A percentile compares a stretch with the other conserved stretches of the same genome.
phyloP scores from a whole-genome alignment of 2,113 vertebrate species.

The Callipepla squamata region DNA sequence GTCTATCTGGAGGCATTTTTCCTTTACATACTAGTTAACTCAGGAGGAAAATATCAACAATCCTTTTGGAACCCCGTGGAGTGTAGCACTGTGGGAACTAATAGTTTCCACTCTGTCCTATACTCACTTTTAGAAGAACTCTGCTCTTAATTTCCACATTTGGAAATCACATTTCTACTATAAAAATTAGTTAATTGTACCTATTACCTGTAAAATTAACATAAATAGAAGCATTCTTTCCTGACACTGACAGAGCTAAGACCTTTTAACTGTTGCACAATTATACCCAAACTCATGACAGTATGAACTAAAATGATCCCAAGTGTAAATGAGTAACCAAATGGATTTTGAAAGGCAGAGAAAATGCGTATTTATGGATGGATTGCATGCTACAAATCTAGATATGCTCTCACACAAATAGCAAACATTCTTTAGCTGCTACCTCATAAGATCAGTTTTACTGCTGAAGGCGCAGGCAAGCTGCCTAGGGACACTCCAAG shows the following conservation, averaged over 20 bases:
- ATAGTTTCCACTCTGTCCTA: fast-evolving
- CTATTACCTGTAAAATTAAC: neutral
- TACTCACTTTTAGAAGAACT: neutral
- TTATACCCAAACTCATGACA: neutral
- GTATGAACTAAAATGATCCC: slow-evolving; percentile 32
- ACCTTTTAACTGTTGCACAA: slow-evolving; percentile 40
- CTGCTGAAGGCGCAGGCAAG: neutral
- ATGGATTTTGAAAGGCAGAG: slow-evolving; percentile 18
- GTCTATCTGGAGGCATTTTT: neutral
- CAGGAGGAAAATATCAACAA: neutral
- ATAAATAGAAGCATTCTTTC: neutral
- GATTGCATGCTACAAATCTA: neutral
- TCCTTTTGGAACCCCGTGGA: neutral
- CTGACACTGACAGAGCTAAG: neutral
- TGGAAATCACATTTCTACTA: neutral
- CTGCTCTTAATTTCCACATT: neutral
- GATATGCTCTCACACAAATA: neutral
- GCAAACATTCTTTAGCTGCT: neutral
- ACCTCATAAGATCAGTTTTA: neutral
- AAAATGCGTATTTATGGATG: neutral
- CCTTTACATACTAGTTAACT: neutral
- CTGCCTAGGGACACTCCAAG: neutral
- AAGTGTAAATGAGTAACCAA: slow-evolving; percentile 59
- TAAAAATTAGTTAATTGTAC: neutral
- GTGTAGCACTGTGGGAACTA: neutral